These are phyloP conservation scores for Cistogaster globosa DNA, from an alignment of 2,888 invertebrate species.

Conservation along the genomic window DNA sequence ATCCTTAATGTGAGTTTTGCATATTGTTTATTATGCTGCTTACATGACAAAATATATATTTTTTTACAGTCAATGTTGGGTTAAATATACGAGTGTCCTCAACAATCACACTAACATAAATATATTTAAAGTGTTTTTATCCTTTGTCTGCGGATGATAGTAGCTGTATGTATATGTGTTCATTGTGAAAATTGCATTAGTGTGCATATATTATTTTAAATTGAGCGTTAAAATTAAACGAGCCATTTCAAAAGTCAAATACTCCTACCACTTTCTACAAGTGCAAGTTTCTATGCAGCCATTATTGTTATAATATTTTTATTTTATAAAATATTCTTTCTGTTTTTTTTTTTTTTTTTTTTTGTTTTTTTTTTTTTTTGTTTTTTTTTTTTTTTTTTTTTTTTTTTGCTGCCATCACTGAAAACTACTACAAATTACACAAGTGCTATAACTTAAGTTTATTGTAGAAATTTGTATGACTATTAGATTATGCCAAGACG, in stretches of 20 bases:
- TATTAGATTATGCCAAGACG: conserved; percentile 48
- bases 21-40: conserved; percentile 62
- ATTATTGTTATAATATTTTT: conserved; percentile 42
- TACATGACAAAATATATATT: conserved; percentile 44
- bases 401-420: background rate
- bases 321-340: conserved; percentile 8
- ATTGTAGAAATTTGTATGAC: conserved; percentile 57
- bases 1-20: conserved; percentile 52
- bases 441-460: conserved; percentile 44
- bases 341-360: too few species aligned
- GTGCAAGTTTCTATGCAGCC: conserved; percentile 1
- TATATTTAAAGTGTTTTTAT: background rate
- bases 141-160: conserved; percentile 23
- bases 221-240: conserved; percentile 82
- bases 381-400: background rate
- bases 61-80: conserved; percentile 20
- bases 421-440: background rate
- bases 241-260: conserved; percentile 80
- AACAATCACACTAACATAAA: background rate
- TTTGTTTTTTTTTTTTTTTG: background rate
- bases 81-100: conserved; percentile 18
- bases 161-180: conserved; percentile 7
- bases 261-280: conserved; percentile 47
- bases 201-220: conserved; percentile 80
- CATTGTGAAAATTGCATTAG: conserved; percentile 53